A percentile compares a stretch with the other conserved stretches of the same genome.
Evolutionary conservation across 2,113 vertebrate genomes (phyloP).

Genomic region (Corythoichthys haematopterus): DNA sequence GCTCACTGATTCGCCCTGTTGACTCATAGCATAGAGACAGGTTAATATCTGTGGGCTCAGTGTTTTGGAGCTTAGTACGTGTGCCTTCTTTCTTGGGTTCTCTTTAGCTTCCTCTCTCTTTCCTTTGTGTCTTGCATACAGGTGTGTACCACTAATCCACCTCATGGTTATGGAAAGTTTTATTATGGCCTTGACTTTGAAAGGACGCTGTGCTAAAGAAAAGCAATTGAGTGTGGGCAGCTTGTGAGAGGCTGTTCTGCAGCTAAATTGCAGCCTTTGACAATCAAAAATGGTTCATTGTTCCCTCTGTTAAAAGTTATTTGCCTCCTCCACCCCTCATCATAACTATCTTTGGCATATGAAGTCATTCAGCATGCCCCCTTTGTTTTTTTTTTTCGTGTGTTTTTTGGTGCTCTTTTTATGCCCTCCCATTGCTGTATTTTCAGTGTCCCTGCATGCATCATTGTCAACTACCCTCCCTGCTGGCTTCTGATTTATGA

Average conservation of each 20-base stretch:
- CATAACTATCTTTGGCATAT: conserved; percentile 28
- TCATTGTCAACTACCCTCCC: conserved; percentile 51
- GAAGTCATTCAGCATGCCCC: conserved; percentile 29
- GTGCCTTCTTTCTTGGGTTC: background rate
- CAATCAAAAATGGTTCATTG: conserved; percentile 4
- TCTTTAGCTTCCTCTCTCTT: background rate
- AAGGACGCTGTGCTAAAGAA: conserved; percentile 1
- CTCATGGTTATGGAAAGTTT: conserved; percentile 25
- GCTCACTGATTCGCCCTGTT: background rate
- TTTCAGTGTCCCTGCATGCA: conserved; percentile 42
- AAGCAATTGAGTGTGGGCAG: background rate
- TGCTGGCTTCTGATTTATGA: conserved; percentile 58
- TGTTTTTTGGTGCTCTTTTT: background rate
- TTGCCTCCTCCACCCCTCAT: conserved; percentile 8
- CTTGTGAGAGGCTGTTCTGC: conserved; percentile 6
- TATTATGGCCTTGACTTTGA: conserved; percentile 14
- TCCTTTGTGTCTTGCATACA: conserved; percentile 27
- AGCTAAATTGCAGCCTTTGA: conserved; percentile 18
- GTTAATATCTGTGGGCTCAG: background rate
- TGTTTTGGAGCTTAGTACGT: background rate
- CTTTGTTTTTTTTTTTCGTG: conserved; percentile 30
- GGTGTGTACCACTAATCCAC: conserved; percentile 8
- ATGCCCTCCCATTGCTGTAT: conserved; percentile 36
- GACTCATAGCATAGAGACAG: background rate
- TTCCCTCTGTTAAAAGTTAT: conserved; percentile 14